Conservation (phyloP, 2,113 vertebrate genomes). For the Phyllostomus discolor region DNA sequence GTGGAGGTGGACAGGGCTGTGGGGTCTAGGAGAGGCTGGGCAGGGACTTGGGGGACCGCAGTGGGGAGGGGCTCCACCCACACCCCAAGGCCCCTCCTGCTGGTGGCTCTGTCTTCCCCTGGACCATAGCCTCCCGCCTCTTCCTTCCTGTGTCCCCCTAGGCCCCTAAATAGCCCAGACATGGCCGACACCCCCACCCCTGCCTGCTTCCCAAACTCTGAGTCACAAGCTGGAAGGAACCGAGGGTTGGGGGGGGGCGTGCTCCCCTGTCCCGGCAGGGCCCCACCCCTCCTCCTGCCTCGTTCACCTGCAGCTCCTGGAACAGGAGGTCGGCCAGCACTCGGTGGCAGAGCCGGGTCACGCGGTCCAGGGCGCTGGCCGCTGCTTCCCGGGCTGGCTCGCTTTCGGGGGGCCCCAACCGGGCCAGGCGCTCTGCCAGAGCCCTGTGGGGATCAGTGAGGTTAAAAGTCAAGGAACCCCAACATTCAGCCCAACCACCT, state of each 20-base stretch:
- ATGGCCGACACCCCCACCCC: not conserved
- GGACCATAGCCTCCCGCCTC: not conserved
- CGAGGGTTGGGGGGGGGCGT: not conserved
- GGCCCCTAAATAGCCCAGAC: not conserved
- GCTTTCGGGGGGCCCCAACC: constrained; percentile 80
- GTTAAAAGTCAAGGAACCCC: not conserved
- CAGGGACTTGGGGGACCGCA: not conserved
- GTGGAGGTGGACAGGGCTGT: not conserved
- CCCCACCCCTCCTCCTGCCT: accelerated
- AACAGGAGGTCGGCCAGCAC: constrained; percentile 86
- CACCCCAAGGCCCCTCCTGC: not conserved
- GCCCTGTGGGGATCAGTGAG: constrained; percentile 67
- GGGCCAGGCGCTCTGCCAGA: constrained; percentile 83
- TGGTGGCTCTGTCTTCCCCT: not conserved
- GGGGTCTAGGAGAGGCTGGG: not conserved
- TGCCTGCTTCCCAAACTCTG: not conserved
- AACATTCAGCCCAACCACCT: not conserved
- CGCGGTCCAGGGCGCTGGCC: constrained; percentile 81
- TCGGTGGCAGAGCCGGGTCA: constrained; percentile 83
- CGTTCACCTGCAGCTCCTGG: constrained; percentile 86
- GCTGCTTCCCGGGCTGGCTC: constrained; percentile 83
- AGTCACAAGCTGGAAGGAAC: not conserved
- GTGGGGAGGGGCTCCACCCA: not conserved
- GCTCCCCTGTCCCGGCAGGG: not conserved
- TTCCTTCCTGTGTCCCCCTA: not conserved